Evolutionary conservation across 1,140 invertebrate genomes (phyloP).

Genomic region (Cotesia typhae): DNA sequence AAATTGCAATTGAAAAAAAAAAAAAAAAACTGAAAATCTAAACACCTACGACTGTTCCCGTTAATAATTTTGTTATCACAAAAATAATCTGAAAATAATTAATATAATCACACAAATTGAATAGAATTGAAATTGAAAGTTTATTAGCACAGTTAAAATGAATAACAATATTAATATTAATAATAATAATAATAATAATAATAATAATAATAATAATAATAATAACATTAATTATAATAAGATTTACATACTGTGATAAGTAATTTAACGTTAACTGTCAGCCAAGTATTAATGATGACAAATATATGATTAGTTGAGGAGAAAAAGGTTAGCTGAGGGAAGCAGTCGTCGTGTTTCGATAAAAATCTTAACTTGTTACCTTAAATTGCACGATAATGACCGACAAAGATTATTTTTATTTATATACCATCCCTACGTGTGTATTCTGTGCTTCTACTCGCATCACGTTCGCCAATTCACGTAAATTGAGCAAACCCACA

Average conservation of each 20-base stretch:
- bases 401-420: conserved; percentile 13
- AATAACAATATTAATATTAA: conserved; percentile 25
- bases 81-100: too few relatives aligned
- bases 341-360: conserved; percentile 39
- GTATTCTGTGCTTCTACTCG: not conserved
- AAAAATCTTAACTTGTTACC: conserved; percentile 49
- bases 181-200: conserved; percentile 22
- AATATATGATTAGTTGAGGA: conserved; percentile 3
- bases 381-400: conserved; percentile 56
- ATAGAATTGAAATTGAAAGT: too few relatives aligned
- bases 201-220: conserved; percentile 14
- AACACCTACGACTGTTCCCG: too few relatives aligned
- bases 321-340: conserved; percentile 16
- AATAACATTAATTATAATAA: not conserved
- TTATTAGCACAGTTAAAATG: conserved; percentile 22
- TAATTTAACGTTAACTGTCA: not conserved
- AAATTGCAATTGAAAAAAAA: too few relatives aligned
- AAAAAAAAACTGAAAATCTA: too few relatives aligned
- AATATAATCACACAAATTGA: too few relatives aligned
- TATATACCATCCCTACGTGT: not conserved
- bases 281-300: conserved; percentile 11
- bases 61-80: not conserved
- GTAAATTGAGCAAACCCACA: too few relatives aligned
- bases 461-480: too few relatives aligned
- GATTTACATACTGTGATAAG: too few relatives aligned